These are phyloP conservation scores for Poecilia latipinna DNA, from an alignment of 2,113 vertebrate species.

Conservation along the genomic window DNA sequence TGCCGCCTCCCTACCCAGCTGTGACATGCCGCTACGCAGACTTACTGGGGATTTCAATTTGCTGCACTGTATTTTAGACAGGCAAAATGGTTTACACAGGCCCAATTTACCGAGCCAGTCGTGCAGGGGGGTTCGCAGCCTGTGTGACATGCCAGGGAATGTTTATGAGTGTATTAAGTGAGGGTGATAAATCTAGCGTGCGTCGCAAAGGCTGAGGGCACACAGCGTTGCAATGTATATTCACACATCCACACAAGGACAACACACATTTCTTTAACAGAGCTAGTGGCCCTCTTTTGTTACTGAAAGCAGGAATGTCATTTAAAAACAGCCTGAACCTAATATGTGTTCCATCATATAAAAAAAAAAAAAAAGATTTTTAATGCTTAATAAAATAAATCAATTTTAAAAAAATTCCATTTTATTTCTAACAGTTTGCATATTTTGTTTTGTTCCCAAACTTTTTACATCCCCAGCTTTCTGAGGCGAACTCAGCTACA, in stretches of 20 bases:
- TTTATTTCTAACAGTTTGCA: not conserved
- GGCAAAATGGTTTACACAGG: slow-evolving; percentile 73
- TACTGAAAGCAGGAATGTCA: slow-evolving; percentile 11
- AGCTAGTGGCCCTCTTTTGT: not conserved
- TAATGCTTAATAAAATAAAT: not conserved
- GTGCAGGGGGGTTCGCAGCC: slow-evolving; percentile 50
- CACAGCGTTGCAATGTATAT: slow-evolving; percentile 38
- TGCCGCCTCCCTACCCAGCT: slow-evolving; percentile 62
- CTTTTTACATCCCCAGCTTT: not conserved
- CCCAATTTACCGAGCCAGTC: slow-evolving; percentile 68
- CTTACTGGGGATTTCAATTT: slow-evolving; percentile 77
- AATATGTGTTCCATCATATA: not conserved
- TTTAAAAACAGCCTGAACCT: not conserved
- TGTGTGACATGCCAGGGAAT: slow-evolving; percentile 60
- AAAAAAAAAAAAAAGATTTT: not conserved
- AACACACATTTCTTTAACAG: not conserved
- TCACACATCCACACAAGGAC: slow-evolving; percentile 41
- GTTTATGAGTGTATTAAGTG: slow-evolving; percentile 76
- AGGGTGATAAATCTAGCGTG: slow-evolving; percentile 70
- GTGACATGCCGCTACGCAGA: slow-evolving; percentile 65
- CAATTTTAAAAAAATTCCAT: not conserved
- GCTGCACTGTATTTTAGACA: slow-evolving; percentile 68
- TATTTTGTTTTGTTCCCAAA: not conserved
- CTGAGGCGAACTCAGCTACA: not conserved
- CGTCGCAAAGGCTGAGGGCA: slow-evolving; percentile 42